phyloP scores from a whole-genome alignment of 2,888 invertebrate species.

The Nomada lathburiana region DNA sequence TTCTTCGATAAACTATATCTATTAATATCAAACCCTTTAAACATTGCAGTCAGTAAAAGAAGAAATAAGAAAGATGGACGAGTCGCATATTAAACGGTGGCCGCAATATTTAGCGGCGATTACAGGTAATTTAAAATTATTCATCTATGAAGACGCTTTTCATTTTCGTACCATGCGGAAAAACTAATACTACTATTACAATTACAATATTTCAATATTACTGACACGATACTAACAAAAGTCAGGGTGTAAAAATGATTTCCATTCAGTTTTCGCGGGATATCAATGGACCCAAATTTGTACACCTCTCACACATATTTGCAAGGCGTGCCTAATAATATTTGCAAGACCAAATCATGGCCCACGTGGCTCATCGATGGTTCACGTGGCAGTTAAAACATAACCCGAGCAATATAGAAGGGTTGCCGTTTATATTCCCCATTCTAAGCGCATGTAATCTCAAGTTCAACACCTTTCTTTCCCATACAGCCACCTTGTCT shows the following conservation, averaged over 20 bases:
- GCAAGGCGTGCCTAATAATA: too few relatives aligned
- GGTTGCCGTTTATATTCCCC: not conserved
- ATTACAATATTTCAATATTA: too few relatives aligned
- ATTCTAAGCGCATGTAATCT: not conserved
- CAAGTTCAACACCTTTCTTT: not conserved
- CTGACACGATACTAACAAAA: too few relatives aligned
- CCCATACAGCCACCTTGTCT: conserved; percentile 78
- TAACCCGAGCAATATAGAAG: too few relatives aligned
- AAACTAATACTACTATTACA: too few relatives aligned
- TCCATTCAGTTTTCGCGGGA: too few relatives aligned
- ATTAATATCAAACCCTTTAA: not conserved
- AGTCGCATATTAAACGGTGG: conserved; percentile 78
- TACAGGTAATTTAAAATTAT: conserved; percentile 75
- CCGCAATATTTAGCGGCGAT: conserved; percentile 82
- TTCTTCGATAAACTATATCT: not conserved
- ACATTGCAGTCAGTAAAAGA: conserved; percentile 64
- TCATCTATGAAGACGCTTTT: not conserved
- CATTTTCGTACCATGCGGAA: not conserved
- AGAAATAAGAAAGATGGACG: conserved; percentile 76
- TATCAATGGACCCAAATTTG: too few relatives aligned
- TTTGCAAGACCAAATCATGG: too few relatives aligned
- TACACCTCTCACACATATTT: too few relatives aligned
- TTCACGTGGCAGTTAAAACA: too few relatives aligned
- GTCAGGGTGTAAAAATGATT: too few relatives aligned
- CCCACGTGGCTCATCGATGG: too few relatives aligned